Evolutionary conservation across 53 echinoderm and acorn worm genomes (phyloP), one percentile per base, ranked within the genome.

Genomic region (Zoroaster sp.): DNA sequence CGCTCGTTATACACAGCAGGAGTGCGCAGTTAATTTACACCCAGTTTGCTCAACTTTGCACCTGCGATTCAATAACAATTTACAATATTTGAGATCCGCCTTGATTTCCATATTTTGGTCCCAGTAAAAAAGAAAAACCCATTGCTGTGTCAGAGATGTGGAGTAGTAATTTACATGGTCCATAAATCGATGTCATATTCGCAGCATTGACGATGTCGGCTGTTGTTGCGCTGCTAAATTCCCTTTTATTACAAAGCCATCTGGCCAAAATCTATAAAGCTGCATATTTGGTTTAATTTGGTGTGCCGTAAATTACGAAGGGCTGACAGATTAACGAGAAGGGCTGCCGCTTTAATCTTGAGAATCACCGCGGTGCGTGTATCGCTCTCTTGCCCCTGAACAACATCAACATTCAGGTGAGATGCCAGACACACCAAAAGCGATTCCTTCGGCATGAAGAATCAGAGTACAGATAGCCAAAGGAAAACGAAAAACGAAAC

Each of bases 211-310:
- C n/a, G 23, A 35, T n/a, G 66, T 82, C 82, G 33, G 43, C 32
- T 14, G 82, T 82, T 82, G 63, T 73, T 73, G 40, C 36, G 79
- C 79, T 35, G 31, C 68, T 82, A 82, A n/a, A 82, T 82, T 66
- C 66, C 25, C 79, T 67, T 82, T 82, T 66, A 82, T 82, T 44
- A 68, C 68, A 67, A 17, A 41, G 82, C 82, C 82, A 82, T 82
- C 82, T 82, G 82, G 82, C 82, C 32, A 42, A 82, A 66, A 68
- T 66, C 66, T 67, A 66, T 34, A 82, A 12, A 31, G 53, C 35
- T 45, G 46, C 75, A 75, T 75, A 75, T 43, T 66, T 7, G 34
- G 44, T 25, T 67, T 82, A 67, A 82, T 82, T 67, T 45, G 43
- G 67, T 17, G 20, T 14, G 68, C 68, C 82, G 67, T 82, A 40